These are phyloP conservation scores for Potamilus streckersoni DNA, from an alignment of 1,140 invertebrate species.

Conservation along the genomic window DNA sequence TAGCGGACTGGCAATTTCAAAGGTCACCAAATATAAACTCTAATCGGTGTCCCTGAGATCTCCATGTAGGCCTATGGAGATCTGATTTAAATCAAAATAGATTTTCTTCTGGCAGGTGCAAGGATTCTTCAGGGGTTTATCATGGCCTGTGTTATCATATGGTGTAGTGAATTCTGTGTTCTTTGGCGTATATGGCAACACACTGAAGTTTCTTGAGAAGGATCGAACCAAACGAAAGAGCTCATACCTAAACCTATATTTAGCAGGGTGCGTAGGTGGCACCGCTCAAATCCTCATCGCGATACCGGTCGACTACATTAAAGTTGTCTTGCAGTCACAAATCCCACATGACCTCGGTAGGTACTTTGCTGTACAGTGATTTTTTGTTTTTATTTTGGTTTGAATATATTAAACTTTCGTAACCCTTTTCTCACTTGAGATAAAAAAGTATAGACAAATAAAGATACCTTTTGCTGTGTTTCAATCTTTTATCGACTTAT, in stretches of 20 bases:
- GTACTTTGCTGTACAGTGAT: too few species aligned
- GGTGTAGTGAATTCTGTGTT: conserved; percentile 78
- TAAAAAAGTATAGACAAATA: too few species aligned
- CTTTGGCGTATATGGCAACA: conserved; percentile 78
- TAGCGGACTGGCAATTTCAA: too few species aligned
- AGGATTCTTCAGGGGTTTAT: conserved; percentile 80
- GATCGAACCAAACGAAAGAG: conserved; percentile 42
- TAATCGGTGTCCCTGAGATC: too few species aligned
- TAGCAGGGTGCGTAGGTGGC: conserved; percentile 75
- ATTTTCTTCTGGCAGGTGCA: conserved; percentile 59
- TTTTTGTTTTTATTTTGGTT: too few species aligned
- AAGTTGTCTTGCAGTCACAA: conserved; percentile 77
- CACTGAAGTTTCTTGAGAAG: conserved; percentile 68
- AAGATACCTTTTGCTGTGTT: too few species aligned
- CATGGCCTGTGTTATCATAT: conserved; percentile 75
- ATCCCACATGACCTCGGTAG: conserved; percentile 35
- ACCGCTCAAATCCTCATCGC: conserved; percentile 73
- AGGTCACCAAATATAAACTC: too few species aligned
- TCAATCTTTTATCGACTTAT: too few species aligned
- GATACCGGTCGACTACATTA: conserved; percentile 79
- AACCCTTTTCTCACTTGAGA: too few species aligned
- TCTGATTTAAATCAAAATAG: too few species aligned
- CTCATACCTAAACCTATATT: conserved; percentile 64
- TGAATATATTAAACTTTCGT: too few species aligned
- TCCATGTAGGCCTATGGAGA: too few species aligned